These are phyloP conservation scores for Globia sparganii DNA, from an alignment of 2,888 invertebrate species.

Conservation along the genomic window DNA sequence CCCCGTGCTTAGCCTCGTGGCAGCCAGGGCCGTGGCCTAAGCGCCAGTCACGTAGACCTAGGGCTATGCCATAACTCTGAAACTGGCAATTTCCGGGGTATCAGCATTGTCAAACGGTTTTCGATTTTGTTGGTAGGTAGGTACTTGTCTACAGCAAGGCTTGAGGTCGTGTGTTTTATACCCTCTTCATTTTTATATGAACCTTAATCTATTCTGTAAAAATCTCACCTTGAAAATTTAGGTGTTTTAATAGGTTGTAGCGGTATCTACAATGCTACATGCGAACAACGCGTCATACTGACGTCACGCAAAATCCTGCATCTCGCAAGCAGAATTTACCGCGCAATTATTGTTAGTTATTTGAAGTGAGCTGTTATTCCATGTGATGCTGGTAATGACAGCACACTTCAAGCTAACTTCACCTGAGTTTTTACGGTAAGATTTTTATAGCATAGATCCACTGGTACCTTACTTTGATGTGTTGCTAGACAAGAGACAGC, in stretches of 20 bases:
- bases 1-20: conserved; percentile 62
- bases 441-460: not conserved
- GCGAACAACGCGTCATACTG: too few relatives aligned
- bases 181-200: not conserved
- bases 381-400: not conserved
- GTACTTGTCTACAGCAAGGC: not conserved
- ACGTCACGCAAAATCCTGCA: too few relatives aligned
- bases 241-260: not conserved
- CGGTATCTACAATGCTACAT: too few relatives aligned
- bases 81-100: conserved; percentile 42
- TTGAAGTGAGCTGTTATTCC: not conserved
- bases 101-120: conserved; percentile 3
- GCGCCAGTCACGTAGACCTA: conserved; percentile 52
- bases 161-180: not conserved
- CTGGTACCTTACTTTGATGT: not conserved
- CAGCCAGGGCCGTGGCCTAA: conserved; percentile 42
- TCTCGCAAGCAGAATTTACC: too few relatives aligned
- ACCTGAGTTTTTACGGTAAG: not conserved
- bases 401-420: not conserved
- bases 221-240: not conserved
- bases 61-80: conserved; percentile 20
- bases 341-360: too few relatives aligned
- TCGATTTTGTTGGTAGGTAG: not conserved
- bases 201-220: not conserved
- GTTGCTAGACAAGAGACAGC: not conserved